Percentiles rank a stretch among this genome's conserved stretches.
Conservation (phyloP, 2,113 vertebrate species). For the Formicarius rufipectus region DNA sequence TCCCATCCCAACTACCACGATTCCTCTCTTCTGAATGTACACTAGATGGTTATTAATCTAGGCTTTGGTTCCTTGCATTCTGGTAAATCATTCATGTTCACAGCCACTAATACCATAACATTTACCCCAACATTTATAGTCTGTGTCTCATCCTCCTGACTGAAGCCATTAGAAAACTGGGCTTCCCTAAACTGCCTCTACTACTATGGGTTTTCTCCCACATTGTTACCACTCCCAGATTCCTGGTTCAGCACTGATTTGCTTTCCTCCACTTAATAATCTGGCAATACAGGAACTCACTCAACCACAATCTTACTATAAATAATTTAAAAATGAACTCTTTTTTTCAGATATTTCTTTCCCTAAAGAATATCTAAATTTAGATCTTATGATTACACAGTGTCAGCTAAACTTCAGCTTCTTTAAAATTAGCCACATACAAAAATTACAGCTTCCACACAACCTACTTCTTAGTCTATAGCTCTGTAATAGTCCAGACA, state of each 20-base stretch:
- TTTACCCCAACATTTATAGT: background rate
- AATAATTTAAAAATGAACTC: background rate
- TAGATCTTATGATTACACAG: background rate
- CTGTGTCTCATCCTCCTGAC: background rate
- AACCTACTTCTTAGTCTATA: background rate
- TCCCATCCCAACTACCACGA: background rate
- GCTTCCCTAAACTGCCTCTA: background rate
- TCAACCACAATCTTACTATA: background rate
- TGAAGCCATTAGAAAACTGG: background rate
- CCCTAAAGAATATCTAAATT: background rate
- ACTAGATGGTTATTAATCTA: background rate
- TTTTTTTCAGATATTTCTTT: background rate
- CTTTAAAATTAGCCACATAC: background rate
- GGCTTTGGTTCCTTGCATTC: background rate
- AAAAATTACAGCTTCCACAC: background rate
- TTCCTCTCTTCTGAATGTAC: background rate
- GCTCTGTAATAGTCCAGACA: fast-evolving
- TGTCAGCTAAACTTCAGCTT: background rate
- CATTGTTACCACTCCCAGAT: background rate
- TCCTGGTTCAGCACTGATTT: background rate
- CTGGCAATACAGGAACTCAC: background rate
- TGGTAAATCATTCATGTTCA: background rate
- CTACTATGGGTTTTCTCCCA: background rate
- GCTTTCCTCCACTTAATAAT: background rate
- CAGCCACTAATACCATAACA: background rate